Base-by-base conservation (phyloP, 2,797 vertebrate genomes). In the Acipenser transmontanus region DNA sequence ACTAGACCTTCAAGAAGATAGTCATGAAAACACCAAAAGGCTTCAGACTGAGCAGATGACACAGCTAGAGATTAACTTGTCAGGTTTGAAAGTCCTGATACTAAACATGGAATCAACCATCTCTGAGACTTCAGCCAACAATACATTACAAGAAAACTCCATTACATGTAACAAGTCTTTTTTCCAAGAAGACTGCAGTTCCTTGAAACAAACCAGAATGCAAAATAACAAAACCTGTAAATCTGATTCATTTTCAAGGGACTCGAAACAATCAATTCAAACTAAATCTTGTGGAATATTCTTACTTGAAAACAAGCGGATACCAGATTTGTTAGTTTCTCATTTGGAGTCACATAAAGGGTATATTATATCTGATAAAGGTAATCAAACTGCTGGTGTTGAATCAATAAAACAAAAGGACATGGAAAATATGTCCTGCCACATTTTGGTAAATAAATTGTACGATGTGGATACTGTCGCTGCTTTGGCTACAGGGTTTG, bases 391-490 rank as follows among this genome's bases (percentile, higher is more conserved):
- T 8, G 61, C 34, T 13, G 13, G 69, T 65, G 11, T 72, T 49
- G 12, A 65, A 14, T 2, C 70, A 76, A 62, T 57, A 7, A 6
- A n/a, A 0, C 49, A 47, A 47, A 52, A 59, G 9, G 76, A 71
- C 17, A 64, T 57, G 47, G 69, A 63, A 0, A 8, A 68, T 65
- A 72, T 77, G 1, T 11, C 66, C 49, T 50, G 9, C 56, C 76
- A 65, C 2, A 70, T 68, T 0, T 81, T 78, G 12, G 72, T 85
- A 34, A 88, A 87, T 72, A 77, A 70, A 63, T 88, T 88, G 0
- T 89, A 83, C 7, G 81, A 88, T 47, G 85, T 89, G 68, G 76
- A 85, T 3, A 72, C 87, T 86, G 0, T 89, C 89, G 1, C 71
- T 67, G 49, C 74, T 88, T 52, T 88, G 85, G 89, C 50, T 78